phyloP scores from a whole-genome alignment of 2,113 vertebrate genomes.

The Limnothrissa miodon region DNA sequence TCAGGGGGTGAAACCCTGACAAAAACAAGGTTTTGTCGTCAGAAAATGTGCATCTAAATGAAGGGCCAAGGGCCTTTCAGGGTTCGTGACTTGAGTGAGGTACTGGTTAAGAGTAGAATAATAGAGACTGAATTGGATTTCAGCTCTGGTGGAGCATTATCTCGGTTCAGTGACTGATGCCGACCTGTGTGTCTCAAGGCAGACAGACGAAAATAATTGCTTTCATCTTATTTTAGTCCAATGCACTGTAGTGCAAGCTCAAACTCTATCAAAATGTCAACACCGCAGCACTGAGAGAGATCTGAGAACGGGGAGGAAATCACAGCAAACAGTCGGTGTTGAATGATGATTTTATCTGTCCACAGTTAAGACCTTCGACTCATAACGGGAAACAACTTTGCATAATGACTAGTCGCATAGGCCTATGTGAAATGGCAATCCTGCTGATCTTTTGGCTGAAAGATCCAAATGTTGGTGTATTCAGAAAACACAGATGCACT shows the following conservation, averaged over 20 bases:
- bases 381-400: no score
- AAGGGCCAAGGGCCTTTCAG: not conserved
- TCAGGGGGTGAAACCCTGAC: no score
- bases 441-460: not conserved
- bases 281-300: not conserved
- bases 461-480: not conserved
- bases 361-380: no score
- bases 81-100: not conserved
- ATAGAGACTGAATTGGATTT: not conserved
- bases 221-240: not conserved
- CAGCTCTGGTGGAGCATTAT: not conserved
- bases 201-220: not conserved
- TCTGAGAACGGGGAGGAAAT: not conserved
- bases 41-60: not conserved
- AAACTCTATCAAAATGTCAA: conserved; percentile 1
- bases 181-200: not conserved
- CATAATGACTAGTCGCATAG: not conserved
- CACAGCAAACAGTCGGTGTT: not conserved
- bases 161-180: not conserved
- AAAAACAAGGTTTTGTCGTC: not conserved
- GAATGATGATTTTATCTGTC: not conserved
- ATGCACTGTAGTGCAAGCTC: not conserved
- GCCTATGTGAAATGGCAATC: not conserved
- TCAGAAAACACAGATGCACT: not conserved
- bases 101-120: not conserved